Evolutionary conservation across 2,888 invertebrate genomes (phyloP).

Genomic region (Tetrapedia diversipes): DNA sequence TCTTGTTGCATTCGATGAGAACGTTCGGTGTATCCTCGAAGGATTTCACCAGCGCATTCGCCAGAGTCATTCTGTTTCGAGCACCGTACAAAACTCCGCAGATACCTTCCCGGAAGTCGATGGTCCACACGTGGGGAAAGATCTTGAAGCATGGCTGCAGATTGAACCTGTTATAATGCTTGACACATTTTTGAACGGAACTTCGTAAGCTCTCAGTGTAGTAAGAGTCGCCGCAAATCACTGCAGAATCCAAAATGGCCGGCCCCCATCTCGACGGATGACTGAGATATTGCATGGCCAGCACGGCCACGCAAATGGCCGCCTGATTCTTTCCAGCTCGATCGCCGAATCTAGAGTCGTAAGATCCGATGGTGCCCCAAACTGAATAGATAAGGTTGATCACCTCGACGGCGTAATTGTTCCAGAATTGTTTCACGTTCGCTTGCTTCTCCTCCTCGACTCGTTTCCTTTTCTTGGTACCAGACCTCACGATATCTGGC

Average conservation of each 20-base stretch:
- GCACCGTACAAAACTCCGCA: slow-evolving; percentile 76
- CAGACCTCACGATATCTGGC: slow-evolving; percentile 33
- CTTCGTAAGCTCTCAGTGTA: slow-evolving; percentile 75
- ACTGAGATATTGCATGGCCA: slow-evolving; percentile 76
- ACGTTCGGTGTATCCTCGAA: slow-evolving; percentile 69
- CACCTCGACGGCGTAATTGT: slow-evolving; percentile 77
- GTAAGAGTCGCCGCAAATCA: slow-evolving; percentile 77
- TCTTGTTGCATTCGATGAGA: slow-evolving; percentile 75
- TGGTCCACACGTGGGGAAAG: slow-evolving; percentile 75
- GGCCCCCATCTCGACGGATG: slow-evolving; percentile 78
- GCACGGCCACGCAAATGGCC: slow-evolving; percentile 74
- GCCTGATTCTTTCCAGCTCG: slow-evolving; percentile 76
- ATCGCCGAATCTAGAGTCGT: slow-evolving; percentile 74
- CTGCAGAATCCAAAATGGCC: slow-evolving; percentile 78
- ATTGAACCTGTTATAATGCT: slow-evolving; percentile 71
- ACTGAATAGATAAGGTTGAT: slow-evolving; percentile 77
- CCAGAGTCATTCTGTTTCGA: slow-evolving; percentile 61
- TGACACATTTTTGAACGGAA: slow-evolving; percentile 49
- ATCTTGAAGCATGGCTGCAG: slow-evolving; percentile 73
- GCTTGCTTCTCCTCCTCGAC: slow-evolving; percentile 4
- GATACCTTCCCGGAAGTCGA: slow-evolving; percentile 70
- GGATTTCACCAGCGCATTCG: slow-evolving; percentile 61
- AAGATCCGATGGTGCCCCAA: slow-evolving; percentile 79
- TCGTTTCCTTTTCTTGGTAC: slow-evolving; percentile 23
- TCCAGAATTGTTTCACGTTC: slow-evolving; percentile 71